Percentiles rank a stretch among this genome's conserved stretches.
These are phyloP conservation scores for Pandion haliaetus DNA, from an alignment of 2,113 vertebrate genomes.

Conservation along the genomic window DNA sequence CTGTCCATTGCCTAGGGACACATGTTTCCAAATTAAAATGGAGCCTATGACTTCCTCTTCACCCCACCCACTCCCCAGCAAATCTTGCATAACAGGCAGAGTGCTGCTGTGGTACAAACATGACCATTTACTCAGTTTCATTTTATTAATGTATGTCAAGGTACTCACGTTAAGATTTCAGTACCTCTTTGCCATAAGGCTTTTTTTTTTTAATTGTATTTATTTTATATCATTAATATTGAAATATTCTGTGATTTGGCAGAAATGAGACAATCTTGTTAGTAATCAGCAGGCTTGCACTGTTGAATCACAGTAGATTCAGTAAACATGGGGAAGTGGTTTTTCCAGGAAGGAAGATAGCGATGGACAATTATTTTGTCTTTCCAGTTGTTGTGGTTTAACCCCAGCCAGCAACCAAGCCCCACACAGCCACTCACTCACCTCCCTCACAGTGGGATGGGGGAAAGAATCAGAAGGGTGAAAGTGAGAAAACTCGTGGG, in stretches of 20 bases:
- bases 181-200: background rate
- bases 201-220: background rate
- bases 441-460: too few species aligned
- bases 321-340: background rate
- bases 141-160: background rate
- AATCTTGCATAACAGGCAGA: background rate
- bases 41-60: background rate
- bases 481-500: too few species aligned
- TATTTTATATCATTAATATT: background rate
- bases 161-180: background rate
- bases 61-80: background rate
- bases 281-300: background rate
- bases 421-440: too few species aligned
- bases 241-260: background rate
- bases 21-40: conserved; percentile 7
- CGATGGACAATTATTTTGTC: background rate
- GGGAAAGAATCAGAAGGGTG: too few species aligned
- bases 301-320: background rate
- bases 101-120: background rate
- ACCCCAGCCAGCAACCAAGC: too few species aligned
- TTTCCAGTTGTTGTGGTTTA: background rate
- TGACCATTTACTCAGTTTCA: background rate
- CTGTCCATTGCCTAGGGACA: background rate
- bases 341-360: background rate
- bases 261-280: background rate